Evolutionary conservation across 2,888 invertebrate genomes (phyloP).

Genomic region (Exocentrus adspersus): DNA sequence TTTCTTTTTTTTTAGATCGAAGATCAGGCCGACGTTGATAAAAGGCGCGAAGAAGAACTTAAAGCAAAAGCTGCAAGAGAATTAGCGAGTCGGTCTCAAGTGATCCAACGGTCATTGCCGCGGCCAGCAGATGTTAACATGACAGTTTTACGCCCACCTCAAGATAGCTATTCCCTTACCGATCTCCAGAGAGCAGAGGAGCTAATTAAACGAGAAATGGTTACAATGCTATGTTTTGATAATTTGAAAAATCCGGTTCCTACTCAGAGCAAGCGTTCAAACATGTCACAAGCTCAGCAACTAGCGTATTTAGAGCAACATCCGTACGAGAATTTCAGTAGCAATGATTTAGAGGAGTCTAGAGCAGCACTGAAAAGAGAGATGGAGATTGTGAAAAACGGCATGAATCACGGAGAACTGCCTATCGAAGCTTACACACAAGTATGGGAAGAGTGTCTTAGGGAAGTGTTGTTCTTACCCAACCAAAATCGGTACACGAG

Average conservation of each 20-base stretch:
- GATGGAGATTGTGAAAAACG: conserved; percentile 89
- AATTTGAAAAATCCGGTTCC: conserved; percentile 79
- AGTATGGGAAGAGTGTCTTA: conserved; percentile 95
- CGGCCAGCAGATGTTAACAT: conserved; percentile 89
- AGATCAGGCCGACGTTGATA: conserved; percentile 89
- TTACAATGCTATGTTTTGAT: conserved; percentile 93
- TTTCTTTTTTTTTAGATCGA: conserved; percentile 65
- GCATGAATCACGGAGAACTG: conserved; percentile 96
- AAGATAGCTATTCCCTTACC: conserved; percentile 80
- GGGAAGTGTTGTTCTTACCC: conserved; percentile 91
- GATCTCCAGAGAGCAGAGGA: conserved; percentile 96
- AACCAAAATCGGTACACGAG: conserved; percentile 81
- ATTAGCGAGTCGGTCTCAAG: conserved; percentile 79
- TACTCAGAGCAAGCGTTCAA: conserved; percentile 65
- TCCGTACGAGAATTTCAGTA: conserved; percentile 80
- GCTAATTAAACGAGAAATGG: conserved; percentile 95
- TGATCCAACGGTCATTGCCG: conserved; percentile 84
- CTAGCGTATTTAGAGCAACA: conserved; percentile 86
- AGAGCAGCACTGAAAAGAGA: conserved; percentile 77
- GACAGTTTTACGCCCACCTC: conserved; percentile 79
- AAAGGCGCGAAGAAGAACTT: conserved; percentile 73
- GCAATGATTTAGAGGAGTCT: conserved; percentile 75
- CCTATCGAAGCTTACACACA: conserved; percentile 86
- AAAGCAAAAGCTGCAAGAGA: conserved; percentile 76
- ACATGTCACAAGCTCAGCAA: conserved; percentile 74